Base-by-base conservation (phyloP, 2,113 vertebrate genomes). In the Pseudolaguvia tuberculata region DNA sequence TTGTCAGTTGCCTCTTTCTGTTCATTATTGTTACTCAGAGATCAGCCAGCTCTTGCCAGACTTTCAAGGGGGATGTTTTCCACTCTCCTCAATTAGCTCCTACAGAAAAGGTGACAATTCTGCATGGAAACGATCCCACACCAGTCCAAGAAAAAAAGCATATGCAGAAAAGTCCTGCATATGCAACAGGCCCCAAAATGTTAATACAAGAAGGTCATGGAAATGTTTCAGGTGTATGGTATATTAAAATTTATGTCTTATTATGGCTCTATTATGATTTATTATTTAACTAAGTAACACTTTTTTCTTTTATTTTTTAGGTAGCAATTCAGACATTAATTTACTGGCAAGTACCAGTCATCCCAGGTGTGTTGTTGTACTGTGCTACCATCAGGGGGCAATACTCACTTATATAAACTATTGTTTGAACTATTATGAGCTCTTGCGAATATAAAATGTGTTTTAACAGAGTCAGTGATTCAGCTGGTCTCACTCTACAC, bases 61-160 rank as follows among this genome's bases (percentile, higher is more conserved):
- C 85, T 97, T 99, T 79, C 90, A 87, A 47, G 94, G 95, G 75
- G 93, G 93, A 75, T 86, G 86, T 56, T 94, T 96, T 85, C 91
- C 95, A 52, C 85, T 97, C 73, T 91, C 93, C 0, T 76, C 93
- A 63, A 86, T 95, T 71, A 88, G 93, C 0, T 91, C 91, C 48
- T 79, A 80, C 84, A 84, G 82, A 83, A 85, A 80, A 90, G 88
- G 88, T 68, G 84, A 95, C 67, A 83, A 84, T 51, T 75, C 86
- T 72, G 89, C 91, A 76, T 91, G 96, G 94, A 94, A 94, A 84
- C 93, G 93, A 84, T 94, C 93, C 85, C 97, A 91, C 87, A 98
- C 95, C 77, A 94, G 93, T 83, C 95, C 96, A 39, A 88, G 93
- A 9, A 98, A 96, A 86, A 98, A 94, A 79, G 31, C 31, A 35